Evolutionary conservation across 2,113 vertebrate genomes (phyloP).

Genomic region (Saguinus imperator): DNA sequence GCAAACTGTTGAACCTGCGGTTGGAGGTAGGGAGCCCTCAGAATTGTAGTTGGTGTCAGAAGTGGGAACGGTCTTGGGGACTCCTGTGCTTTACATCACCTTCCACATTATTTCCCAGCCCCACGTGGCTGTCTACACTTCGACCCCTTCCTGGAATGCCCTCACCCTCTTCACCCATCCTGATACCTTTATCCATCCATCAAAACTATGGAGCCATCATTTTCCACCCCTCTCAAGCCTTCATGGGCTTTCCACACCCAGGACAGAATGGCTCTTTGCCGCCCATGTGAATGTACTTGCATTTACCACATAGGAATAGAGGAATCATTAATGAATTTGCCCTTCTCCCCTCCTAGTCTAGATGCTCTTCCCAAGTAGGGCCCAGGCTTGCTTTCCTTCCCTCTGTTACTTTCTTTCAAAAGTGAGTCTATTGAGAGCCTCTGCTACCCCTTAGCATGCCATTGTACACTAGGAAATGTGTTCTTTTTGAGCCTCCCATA

Average conservation of each 20-base stretch:
- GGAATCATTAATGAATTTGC: neutral
- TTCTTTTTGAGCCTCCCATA: too few species aligned
- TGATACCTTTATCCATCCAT: too few species aligned
- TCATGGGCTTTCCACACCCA: neutral
- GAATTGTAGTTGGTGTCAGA: neutral
- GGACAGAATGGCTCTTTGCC: neutral
- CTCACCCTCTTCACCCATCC: neutral
- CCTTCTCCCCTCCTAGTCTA: neutral
- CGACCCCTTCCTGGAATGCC: neutral
- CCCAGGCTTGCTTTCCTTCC: neutral
- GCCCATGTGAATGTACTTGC: neutral
- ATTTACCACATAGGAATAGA: neutral
- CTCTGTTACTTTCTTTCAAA: neutral
- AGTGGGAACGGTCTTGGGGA: neutral
- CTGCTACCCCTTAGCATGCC: neutral
- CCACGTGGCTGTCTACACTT: accelerated
- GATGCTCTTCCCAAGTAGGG: neutral
- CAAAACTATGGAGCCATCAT: neutral
- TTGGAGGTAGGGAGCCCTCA: too few species aligned
- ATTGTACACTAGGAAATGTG: neutral
- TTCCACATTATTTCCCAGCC: neutral
- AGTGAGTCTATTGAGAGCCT: neutral
- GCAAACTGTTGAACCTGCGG: neutral
- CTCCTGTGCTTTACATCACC: neutral
- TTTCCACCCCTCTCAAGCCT: neutral